Evolutionary conservation across 2,888 invertebrate species (phyloP).

Genomic region (Melipona bicolor): DNA sequence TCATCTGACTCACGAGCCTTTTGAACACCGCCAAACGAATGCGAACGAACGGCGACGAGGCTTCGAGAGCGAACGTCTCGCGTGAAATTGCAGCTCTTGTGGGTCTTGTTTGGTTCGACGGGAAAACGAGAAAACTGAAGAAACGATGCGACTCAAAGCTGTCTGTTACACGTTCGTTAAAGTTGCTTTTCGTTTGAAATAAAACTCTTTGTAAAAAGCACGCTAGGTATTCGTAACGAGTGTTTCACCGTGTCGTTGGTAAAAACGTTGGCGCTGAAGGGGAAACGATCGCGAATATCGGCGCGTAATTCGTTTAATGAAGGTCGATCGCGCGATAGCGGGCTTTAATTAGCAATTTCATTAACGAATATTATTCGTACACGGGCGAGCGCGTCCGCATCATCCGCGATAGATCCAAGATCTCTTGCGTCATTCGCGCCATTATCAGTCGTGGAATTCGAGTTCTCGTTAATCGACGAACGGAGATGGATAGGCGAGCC

Average conservation of each 20-base stretch:
- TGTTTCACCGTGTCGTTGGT: neutral
- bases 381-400: neutral
- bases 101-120: neutral
- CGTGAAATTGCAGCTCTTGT: neutral
- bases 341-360: constrained; percentile 21
- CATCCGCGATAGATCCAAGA: constrained; percentile 20
- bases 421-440: constrained; percentile 32
- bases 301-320: neutral
- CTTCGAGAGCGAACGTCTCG: neutral
- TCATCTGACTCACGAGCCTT: neutral
- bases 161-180: neutral
- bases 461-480: constrained; percentile 17
- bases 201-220: neutral
- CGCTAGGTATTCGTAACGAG: neutral
- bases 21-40: neutral
- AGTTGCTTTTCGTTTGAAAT: too few species aligned
- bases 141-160: too few species aligned
- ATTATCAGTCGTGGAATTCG: constrained; percentile 36
- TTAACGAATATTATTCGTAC: constrained; percentile 27
- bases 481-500: neutral
- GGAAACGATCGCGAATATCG: neutral
- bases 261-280: neutral
- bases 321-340: neutral
- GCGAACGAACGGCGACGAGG: neutral
- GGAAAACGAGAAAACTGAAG: neutral